Percentiles rank a stretch among this genome's conserved stretches.
Conservation (phyloP, 2,797 vertebrate genomes). For the Mus minutoides region DNA sequence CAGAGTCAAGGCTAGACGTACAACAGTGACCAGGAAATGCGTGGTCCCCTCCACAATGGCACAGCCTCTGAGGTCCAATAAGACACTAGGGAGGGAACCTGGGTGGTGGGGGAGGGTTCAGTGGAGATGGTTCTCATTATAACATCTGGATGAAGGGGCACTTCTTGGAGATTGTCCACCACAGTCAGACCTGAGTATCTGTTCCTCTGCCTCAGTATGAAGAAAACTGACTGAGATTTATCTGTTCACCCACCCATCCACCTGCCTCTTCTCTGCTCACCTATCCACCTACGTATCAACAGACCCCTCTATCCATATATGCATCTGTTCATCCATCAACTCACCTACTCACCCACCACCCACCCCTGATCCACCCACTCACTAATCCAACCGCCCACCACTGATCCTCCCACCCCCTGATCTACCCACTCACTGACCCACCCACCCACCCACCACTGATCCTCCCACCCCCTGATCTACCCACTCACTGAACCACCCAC, state of each 20-base stretch:
- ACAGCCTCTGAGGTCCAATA: not conserved
- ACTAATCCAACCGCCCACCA: not conserved
- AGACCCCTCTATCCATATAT: not conserved
- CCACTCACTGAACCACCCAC: not conserved
- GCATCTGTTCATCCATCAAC: too few species aligned
- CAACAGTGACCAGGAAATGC: not conserved
- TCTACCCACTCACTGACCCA: not conserved
- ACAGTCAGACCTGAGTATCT: not conserved
- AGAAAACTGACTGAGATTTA: not conserved
- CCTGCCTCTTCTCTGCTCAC: not conserved
- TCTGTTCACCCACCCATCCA: not conserved
- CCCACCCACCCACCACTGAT: not conserved
- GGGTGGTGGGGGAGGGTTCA: not conserved
- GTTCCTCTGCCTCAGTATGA: not conserved
- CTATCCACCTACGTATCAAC: not conserved
- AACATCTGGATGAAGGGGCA: too few species aligned
- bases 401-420: not conserved
- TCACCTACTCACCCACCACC: too few species aligned
- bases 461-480: not conserved
- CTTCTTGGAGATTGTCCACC: not conserved
- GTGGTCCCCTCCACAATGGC: too few species aligned
- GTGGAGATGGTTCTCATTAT: not conserved
- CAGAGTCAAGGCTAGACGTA: not conserved
- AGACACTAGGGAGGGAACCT: fast-evolving
- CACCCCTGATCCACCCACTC: not conserved